phyloP scores from a whole-genome alignment of 2,888 invertebrate genomes.

The Lomographa bimaculata region DNA sequence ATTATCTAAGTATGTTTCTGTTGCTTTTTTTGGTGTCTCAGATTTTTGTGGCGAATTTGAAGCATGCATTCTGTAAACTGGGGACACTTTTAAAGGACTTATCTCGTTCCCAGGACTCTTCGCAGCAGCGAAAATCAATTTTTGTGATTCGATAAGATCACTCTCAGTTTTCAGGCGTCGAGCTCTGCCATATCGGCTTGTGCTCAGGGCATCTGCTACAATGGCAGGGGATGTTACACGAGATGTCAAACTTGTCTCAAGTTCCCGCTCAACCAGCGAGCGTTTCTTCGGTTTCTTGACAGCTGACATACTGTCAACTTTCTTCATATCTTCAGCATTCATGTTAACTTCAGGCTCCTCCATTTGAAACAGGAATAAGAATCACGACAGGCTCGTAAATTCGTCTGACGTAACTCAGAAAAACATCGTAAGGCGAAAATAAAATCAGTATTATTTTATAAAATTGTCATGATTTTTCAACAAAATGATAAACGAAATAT shows the following conservation, averaged over 20 bases:
- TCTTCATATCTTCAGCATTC: slow-evolving; percentile 53
- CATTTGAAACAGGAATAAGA: slow-evolving; percentile 46
- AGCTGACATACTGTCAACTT: slow-evolving; percentile 39
- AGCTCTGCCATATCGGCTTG: slow-evolving; percentile 85
- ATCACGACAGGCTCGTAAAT: slow-evolving; percentile 30
- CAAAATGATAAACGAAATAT: slow-evolving; percentile 43
- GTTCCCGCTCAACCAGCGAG: slow-evolving; percentile 69
- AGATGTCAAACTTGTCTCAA: slow-evolving; percentile 71
- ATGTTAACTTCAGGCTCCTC: slow-evolving; percentile 67
- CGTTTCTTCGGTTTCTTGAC: slow-evolving; percentile 67
- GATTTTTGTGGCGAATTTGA: slow-evolving; percentile 59
- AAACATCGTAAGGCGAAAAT: slow-evolving; percentile 43
- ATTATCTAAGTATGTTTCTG: slow-evolving; percentile 48
- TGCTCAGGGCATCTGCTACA: slow-evolving; percentile 51
- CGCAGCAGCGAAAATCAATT: slow-evolving; percentile 38
- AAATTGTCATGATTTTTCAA: slow-evolving; percentile 32
- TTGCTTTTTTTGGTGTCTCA: slow-evolving; percentile 47
- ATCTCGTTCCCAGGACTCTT: slow-evolving; percentile 52
- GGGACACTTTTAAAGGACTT: slow-evolving; percentile 54
- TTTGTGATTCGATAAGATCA: slow-evolving; percentile 45
- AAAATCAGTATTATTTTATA: slow-evolving; percentile 36
- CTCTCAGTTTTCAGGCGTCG: slow-evolving; percentile 76
- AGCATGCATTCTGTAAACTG: slow-evolving; percentile 70
- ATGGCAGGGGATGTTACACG: slow-evolving; percentile 63
- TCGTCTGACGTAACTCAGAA: slow-evolving; percentile 48